Conservation (phyloP, 2,797 vertebrate genomes). For the Mormyrus hasselquistii region DNA sequence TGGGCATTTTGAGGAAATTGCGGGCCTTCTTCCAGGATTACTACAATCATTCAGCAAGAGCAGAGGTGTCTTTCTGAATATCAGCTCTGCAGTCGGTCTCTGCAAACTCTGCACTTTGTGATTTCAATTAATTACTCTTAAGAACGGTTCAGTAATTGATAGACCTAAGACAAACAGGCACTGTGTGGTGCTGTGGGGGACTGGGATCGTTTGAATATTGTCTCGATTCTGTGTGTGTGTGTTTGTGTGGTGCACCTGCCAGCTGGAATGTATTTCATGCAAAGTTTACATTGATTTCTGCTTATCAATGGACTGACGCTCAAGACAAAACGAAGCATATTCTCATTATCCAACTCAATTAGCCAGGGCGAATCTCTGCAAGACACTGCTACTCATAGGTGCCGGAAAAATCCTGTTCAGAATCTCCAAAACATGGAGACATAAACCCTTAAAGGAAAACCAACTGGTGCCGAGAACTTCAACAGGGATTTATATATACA, state of each 20-base stretch:
- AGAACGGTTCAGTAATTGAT: neutral
- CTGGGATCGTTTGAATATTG: neutral
- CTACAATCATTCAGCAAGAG: neutral
- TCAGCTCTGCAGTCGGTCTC: neutral
- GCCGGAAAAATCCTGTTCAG: neutral
- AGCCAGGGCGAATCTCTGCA: neutral
- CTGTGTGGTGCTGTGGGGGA: neutral
- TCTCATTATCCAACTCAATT: constrained; percentile 16
- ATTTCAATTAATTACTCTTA: constrained; percentile 8
- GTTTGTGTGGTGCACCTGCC: neutral
- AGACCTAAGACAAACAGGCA: neutral
- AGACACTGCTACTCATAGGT: neutral
- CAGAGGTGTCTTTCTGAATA: neutral
- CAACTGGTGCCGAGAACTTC: neutral
- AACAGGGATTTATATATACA: neutral
- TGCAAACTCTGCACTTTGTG: neutral
- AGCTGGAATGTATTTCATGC: neutral
- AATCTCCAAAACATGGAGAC: neutral
- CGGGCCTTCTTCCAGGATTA: neutral
- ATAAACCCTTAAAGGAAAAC: neutral
- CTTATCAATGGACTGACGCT: constrained; percentile 19
- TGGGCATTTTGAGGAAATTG: neutral
- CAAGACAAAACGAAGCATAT: constrained; percentile 11
- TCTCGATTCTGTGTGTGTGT: neutral
- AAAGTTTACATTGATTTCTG: constrained; percentile 19